Conservation (phyloP, 2,888 invertebrate species). For the Pteria penguin region DNA sequence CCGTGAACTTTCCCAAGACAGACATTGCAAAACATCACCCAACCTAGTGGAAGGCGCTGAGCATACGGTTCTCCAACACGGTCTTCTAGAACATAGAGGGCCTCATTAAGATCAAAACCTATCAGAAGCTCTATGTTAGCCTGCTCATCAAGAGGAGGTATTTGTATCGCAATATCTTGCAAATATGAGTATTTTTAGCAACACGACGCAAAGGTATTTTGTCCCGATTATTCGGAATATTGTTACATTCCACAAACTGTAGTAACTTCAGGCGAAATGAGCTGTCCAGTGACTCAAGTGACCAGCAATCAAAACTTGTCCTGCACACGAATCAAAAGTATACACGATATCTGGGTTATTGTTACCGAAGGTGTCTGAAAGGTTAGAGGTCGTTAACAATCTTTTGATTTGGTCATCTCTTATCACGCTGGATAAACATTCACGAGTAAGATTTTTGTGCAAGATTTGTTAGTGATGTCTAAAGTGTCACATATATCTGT, state of each 20-base stretch:
- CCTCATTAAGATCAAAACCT: constrained; percentile 4
- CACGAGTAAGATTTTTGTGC: constrained; percentile 7
- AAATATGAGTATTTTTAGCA: neutral
- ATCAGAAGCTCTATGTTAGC: neutral
- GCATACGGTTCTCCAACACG: constrained; percentile 7
- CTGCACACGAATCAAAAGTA: neutral
- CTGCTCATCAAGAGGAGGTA: neutral
- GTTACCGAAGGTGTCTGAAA: constrained; percentile 5
- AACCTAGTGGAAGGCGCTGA: constrained; percentile 10
- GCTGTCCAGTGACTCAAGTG: constrained; percentile 9
- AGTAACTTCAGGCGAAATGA: neutral
- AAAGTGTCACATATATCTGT: neutral
- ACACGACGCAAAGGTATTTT: constrained; percentile 7
- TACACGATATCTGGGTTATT: neutral
- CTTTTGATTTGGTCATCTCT: constrained; percentile 12
- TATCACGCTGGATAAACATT: neutral
- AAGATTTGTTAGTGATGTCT: neutral
- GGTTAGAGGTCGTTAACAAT: neutral
- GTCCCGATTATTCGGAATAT: neutral
- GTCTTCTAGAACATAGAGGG: constrained; percentile 15
- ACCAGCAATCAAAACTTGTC: neutral
- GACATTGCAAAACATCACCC: constrained; percentile 6
- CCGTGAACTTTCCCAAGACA: neutral
- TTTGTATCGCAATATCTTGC: neutral
- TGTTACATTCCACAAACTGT: constrained; percentile 4